phyloP scores from a whole-genome alignment of 1,140 invertebrate genomes.

The Zaprionus ghesquierei region DNA sequence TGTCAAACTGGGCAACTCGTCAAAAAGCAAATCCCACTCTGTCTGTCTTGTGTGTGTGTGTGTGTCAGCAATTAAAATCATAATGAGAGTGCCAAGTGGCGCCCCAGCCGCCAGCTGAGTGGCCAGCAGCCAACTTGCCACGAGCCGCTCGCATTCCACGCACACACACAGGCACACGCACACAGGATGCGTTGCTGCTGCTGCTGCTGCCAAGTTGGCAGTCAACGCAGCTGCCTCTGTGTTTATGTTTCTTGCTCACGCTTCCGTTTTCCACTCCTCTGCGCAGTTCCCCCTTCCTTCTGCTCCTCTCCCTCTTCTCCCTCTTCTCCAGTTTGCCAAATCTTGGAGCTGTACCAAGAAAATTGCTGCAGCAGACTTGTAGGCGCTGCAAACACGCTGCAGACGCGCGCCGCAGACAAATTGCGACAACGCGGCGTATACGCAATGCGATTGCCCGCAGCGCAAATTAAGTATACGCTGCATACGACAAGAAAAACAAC shows the following conservation, averaged over 20 bases:
- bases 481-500: not conserved
- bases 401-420: constrained; percentile 36
- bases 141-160: constrained; percentile 38
- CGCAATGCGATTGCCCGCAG: constrained; percentile 33
- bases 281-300: not conserved
- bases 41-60: constrained; percentile 28
- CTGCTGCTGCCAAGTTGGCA: constrained; percentile 68
- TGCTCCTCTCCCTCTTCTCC: not conserved
- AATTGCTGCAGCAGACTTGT: constrained; percentile 71
- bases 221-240: constrained; percentile 50
- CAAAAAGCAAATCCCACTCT: constrained; percentile 44
- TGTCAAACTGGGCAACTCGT: constrained; percentile 74
- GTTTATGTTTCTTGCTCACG: constrained; percentile 58
- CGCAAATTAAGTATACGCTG: constrained; percentile 60
- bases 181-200: constrained; percentile 71
- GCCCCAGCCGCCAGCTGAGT: constrained; percentile 40
- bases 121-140: constrained; percentile 58
- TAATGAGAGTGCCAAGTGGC: constrained; percentile 77
- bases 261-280: not conserved
- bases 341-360: constrained; percentile 49
- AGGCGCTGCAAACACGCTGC: constrained; percentile 62
- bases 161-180: constrained; percentile 35
- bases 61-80: constrained; percentile 82
- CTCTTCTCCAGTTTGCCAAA: constrained; percentile 25
- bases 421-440: constrained; percentile 68